A percentile compares a stretch with the other conserved stretches of the same genome.
Conservation (phyloP, 2,113 vertebrate species). For the Pampusana beccarii region DNA sequence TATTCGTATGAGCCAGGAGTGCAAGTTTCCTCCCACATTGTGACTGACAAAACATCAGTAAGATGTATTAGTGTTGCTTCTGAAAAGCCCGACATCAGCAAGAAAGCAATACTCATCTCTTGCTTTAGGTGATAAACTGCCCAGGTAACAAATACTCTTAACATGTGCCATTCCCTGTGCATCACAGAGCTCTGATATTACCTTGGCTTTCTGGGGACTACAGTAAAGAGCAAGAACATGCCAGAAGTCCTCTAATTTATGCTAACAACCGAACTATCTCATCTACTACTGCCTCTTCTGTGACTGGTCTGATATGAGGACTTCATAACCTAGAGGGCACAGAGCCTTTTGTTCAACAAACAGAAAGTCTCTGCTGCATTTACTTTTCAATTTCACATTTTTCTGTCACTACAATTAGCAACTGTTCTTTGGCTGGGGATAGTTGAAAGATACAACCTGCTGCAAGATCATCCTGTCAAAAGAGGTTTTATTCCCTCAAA, state of each 20-base stretch:
- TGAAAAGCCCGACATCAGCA: not conserved
- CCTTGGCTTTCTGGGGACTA: not conserved
- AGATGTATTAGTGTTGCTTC: not conserved
- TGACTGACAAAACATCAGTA: not conserved
- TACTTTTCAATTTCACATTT: not conserved
- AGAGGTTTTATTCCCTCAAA: not conserved
- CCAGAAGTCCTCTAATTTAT: not conserved
- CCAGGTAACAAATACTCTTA: not conserved
- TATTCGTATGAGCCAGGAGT: not conserved
- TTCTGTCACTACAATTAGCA: not conserved
- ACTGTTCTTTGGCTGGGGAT: not conserved
- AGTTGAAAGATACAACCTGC: not conserved
- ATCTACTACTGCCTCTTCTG: not conserved
- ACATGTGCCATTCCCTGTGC: not conserved
- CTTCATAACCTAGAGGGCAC: not conserved
- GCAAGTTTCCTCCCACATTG: not conserved
- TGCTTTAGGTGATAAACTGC: not conserved
- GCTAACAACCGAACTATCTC: not conserved
- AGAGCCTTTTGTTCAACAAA: not conserved
- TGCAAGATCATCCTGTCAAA: not conserved
- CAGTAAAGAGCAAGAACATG: not conserved
- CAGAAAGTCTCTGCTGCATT: not conserved
- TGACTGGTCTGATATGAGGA: not conserved
- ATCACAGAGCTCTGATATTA: not conserved
- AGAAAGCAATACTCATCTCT: not conserved